Evolutionary conservation across 2,888 invertebrate genomes (phyloP), one percentile per base, ranked within the genome.

Genomic region (Melolontha melolontha): DNA sequence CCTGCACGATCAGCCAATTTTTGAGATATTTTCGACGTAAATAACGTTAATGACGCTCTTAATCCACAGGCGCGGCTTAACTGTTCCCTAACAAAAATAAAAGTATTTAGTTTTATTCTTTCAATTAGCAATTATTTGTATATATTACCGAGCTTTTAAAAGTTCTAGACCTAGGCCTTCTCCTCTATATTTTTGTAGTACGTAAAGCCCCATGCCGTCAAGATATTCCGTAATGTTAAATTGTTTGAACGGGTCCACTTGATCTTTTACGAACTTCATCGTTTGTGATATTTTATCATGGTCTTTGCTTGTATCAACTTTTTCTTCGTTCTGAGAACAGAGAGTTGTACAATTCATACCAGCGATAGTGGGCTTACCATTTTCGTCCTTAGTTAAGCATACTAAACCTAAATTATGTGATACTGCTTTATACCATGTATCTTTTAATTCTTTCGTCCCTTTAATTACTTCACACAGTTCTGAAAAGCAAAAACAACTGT

Each of bases 11-110:
- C 82, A 1, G 87, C 87, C 1, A 86, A 82, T 0, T 82, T 81
- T 73, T 87, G 87, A 0, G 87, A 87, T 0, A 84, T 84, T 0
- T 81, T 84, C 0, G 87, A 86, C 0, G 87, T 87, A 79, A 87
- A 87, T 0, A 85, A 84, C 0, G 87, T 87, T 0, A 83, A 83
- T 1, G 87, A 86, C 1, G 85, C 81, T 64, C 81, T 84, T 22
- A 87, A 73, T 12, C 81, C 82, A 0, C 87, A 75, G 0, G 86
- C 84, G 73, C 84, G 84, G 80, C 87, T 86, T 0, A 87, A 78
- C 0, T 85, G 84, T 62, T 85, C 78, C 70, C 87, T 87, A 44
- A 10, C 54, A 54, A 14, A n/a, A 27, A n/a, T n/a, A 40, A 54
- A 7, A 44, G 1, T n/a, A 47, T 16, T 8, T 12, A 29, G 11